Conservation (phyloP, 2,113 vertebrate species). For the Brienomyrus brachyistius region DNA sequence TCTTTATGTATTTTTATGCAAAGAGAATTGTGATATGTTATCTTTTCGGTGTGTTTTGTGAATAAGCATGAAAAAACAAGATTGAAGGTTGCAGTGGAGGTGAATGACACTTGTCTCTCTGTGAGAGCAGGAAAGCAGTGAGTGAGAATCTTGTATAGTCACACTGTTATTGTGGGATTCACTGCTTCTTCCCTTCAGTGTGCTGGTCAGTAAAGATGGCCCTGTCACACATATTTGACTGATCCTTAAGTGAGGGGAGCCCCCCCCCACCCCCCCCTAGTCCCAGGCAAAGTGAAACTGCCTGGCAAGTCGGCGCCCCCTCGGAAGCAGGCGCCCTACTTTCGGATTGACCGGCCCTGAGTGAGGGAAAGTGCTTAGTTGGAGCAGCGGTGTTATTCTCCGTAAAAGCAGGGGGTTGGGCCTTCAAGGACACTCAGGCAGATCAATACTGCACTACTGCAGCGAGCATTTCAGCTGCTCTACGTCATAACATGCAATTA, state of each 20-base stretch:
- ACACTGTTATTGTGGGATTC: not conserved
- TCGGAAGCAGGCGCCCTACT: not conserved
- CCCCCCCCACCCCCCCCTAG: not conserved
- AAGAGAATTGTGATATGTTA: not conserved
- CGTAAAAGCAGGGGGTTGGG: not conserved
- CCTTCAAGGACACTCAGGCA: slow-evolving; percentile 32
- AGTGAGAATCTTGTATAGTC: not conserved
- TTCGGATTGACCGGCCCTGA: not conserved
- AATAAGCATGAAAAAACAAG: not conserved
- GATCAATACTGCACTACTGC: slow-evolving; percentile 55
- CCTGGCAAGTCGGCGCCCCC: not conserved
- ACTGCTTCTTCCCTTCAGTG: not conserved
- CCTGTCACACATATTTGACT: not conserved
- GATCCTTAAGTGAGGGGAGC: not conserved
- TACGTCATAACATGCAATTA: not conserved
- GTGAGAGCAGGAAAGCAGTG: not conserved
- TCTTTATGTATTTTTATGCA: too few relatives aligned
- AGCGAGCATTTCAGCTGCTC: not conserved
- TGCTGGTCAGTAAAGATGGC: not conserved
- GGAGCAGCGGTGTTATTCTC: not conserved
- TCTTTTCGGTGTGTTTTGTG: not conserved
- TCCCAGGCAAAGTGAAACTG: not conserved
- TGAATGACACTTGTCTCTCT: not conserved
- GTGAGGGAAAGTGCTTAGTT: not conserved
- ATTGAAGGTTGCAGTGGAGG: not conserved